A percentile compares a stretch with the other conserved stretches of the same genome.
Evolutionary conservation across 2,113 vertebrate species (phyloP).

Genomic region (Burhinus oedicnemus): DNA sequence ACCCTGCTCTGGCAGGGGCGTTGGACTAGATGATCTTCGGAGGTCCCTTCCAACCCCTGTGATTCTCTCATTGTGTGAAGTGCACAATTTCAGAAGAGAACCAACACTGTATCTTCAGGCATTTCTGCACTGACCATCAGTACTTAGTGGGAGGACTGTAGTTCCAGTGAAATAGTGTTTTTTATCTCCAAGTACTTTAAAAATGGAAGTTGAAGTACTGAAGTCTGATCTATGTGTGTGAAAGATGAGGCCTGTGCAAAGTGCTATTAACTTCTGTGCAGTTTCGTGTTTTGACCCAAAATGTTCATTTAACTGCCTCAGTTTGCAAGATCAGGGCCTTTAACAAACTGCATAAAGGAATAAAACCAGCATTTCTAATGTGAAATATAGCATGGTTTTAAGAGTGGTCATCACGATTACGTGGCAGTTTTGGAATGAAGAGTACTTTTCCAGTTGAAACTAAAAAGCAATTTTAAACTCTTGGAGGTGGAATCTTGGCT

Average conservation of each 20-base stretch:
- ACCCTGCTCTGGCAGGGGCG: no score
- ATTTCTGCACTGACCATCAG: neutral
- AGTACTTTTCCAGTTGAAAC: neutral
- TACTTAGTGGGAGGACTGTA: neutral
- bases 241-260: neutral
- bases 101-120: accelerated
- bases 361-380: neutral
- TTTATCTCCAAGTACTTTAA: neutral
- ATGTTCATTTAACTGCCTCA: neutral
- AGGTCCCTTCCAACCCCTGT: no score
- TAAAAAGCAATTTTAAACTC: neutral
- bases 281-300: neutral
- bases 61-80: neutral
- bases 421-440: neutral
- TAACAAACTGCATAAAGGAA: neutral
- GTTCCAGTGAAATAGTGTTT: neutral
- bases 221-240: neutral
- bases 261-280: neutral
- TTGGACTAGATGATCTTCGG: no score
- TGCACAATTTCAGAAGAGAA: neutral
- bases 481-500: neutral
- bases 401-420: neutral
- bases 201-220: neutral
- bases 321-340: neutral
- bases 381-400: neutral